A percentile compares a stretch with the other conserved stretches of the same genome.
These are phyloP conservation scores for Yponomeuta plumbellus DNA, from an alignment of 2,888 invertebrate species.

Conservation along the genomic window DNA sequence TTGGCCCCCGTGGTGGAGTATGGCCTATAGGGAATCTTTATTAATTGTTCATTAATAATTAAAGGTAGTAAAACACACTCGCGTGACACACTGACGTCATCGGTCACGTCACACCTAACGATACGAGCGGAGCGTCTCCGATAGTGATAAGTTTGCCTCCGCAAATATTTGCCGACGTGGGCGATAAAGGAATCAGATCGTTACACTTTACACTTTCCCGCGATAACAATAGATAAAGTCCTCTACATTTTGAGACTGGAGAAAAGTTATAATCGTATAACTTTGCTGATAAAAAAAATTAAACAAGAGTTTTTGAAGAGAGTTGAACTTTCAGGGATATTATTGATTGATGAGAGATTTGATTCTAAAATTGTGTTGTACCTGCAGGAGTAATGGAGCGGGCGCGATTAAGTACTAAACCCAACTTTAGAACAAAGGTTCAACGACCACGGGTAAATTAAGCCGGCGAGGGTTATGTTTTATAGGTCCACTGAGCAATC, in stretches of 20 bases:
- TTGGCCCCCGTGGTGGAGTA: too few relatives aligned
- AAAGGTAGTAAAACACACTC: not conserved
- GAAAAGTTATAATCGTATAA: not conserved
- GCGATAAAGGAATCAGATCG: constrained; percentile 62
- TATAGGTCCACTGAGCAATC: not conserved
- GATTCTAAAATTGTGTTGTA: not conserved
- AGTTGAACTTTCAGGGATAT: too few relatives aligned
- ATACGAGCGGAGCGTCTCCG: constrained; percentile 19
- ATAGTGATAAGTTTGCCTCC: constrained; percentile 47
- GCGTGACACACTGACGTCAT: constrained; percentile 30
- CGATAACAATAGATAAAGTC: constrained; percentile 35
- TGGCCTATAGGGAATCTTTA: not conserved
- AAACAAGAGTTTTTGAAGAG: too few relatives aligned
- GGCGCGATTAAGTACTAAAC: not conserved
- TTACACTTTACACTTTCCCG: constrained; percentile 66
- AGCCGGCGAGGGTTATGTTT: not conserved
- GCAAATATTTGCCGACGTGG: constrained; percentile 51
- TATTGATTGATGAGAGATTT: too few relatives aligned
- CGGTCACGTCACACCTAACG: constrained; percentile 48
- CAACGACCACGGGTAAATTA: constrained; percentile 2
- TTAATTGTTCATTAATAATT: not conserved
- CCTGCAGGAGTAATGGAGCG: not conserved
- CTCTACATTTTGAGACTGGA: constrained; percentile 3
- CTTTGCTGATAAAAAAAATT: too few relatives aligned
- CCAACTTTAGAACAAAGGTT: constrained; percentile 6